Conservation (phyloP, 2,113 vertebrate species). For the Ctenodactylus gundi region DNA sequence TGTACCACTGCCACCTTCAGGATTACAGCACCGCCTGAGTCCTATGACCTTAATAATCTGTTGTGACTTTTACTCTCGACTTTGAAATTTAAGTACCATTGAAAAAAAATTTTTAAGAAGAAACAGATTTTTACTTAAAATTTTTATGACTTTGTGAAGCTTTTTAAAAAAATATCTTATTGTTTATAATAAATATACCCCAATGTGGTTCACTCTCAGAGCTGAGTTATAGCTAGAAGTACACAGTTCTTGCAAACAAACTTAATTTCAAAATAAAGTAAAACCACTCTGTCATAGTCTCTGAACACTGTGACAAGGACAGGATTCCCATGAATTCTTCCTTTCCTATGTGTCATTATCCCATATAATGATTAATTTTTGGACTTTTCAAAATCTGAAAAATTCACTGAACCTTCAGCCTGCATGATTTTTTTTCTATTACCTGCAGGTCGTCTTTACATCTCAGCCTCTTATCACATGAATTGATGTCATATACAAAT, state of each 20-base stretch:
- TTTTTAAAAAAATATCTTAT: not conserved
- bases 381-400: not conserved
- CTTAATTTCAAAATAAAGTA: constrained; percentile 28
- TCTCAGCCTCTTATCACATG: not conserved
- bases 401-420: not conserved
- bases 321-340: not conserved
- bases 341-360: not conserved
- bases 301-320: not conserved
- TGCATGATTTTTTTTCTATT: not conserved
- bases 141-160: not conserved
- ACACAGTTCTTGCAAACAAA: not conserved
- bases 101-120: not conserved
- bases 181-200: constrained; percentile 1
- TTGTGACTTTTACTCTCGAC: not conserved
- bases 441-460: not conserved
- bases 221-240: not conserved
- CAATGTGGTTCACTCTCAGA: not conserved
- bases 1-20: not conserved
- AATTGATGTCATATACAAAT: not conserved
- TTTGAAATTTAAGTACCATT: not conserved
- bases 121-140: not conserved
- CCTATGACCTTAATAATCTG: not conserved
- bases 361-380: not conserved
- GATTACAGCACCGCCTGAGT: not conserved
- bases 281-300: not conserved